These are phyloP conservation scores for Brenthis daphne DNA, from an alignment of 2,888 invertebrate genomes.

Conservation along the genomic window DNA sequence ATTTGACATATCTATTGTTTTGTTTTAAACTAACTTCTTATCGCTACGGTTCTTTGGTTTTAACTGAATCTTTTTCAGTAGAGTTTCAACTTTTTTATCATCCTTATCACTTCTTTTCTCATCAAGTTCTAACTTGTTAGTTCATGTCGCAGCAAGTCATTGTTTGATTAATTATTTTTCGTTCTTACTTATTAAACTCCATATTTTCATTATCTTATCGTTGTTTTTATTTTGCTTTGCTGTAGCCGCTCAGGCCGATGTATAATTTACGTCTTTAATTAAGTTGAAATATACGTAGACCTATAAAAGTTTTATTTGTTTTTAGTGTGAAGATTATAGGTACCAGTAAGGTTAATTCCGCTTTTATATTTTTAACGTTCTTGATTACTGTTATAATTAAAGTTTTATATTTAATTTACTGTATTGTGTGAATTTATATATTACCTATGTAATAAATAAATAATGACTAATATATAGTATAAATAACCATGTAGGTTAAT, in stretches of 20 bases:
- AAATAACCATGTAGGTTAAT: not conserved
- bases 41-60: not conserved
- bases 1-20: constrained; percentile 45
- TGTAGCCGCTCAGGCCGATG: constrained; percentile 11
- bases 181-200: constrained; percentile 20
- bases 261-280: constrained; percentile 28
- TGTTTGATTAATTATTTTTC: constrained; percentile 25
- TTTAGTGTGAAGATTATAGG: constrained; percentile 8
- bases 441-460: not conserved
- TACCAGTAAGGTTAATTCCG: not conserved
- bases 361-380: constrained; percentile 14
- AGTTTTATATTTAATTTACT: no score
- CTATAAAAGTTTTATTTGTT: constrained; percentile 26
- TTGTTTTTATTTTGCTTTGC: constrained; percentile 24
- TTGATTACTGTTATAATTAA: not conserved
- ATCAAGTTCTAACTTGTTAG: constrained; percentile 20
- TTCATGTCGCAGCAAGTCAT: constrained; percentile 24
- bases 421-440: not conserved
- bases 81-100: not conserved
- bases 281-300: constrained; percentile 14
- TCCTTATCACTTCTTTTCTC: not conserved
- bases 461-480: not conserved
- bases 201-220: constrained; percentile 35
- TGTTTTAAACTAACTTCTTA: constrained; percentile 16
- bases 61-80: not conserved